Conservation (phyloP, 92 coral and sea anemone species). For the Umimayanthus chanpuru region DNA sequence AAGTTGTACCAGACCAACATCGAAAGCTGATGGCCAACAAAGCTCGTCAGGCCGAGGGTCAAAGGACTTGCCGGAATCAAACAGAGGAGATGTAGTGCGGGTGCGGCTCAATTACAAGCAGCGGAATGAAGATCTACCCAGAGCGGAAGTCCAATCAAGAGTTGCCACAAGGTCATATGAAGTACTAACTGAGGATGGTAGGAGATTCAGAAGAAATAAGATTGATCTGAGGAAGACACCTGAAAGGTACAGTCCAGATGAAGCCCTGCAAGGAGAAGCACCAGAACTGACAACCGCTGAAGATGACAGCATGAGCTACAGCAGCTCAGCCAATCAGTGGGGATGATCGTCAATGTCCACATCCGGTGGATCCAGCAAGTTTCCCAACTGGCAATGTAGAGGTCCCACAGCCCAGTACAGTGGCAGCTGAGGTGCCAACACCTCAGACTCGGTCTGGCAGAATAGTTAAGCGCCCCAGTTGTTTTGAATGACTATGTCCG, state of each 20-base stretch:
- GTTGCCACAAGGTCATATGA: too few species aligned
- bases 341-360: neutral
- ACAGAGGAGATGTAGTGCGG: neutral
- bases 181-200: too few species aligned
- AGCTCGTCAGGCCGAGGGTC: conserved; percentile 51
- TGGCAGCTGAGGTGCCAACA: too few species aligned
- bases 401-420: too few species aligned
- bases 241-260: neutral
- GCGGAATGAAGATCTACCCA: neutral
- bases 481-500: too few species aligned
- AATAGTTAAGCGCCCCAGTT: too few species aligned
- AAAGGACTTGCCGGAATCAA: conserved; percentile 18
- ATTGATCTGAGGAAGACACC: conserved; percentile 10
- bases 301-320: conserved; percentile 12
- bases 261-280: conserved; percentile 5
- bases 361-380: neutral
- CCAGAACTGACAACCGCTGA: neutral
- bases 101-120: conserved; percentile 4
- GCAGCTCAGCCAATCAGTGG: conserved; percentile 30
- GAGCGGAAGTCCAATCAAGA: neutral
- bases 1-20: neutral
- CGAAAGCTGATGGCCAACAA: conserved; percentile 41
- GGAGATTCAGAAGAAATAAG: neutral
- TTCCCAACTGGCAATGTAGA: too few species aligned
- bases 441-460: too few species aligned